Evolutionary conservation across 2,888 invertebrate genomes (phyloP).

Genomic region (Orthonychiurus folsomi): DNA sequence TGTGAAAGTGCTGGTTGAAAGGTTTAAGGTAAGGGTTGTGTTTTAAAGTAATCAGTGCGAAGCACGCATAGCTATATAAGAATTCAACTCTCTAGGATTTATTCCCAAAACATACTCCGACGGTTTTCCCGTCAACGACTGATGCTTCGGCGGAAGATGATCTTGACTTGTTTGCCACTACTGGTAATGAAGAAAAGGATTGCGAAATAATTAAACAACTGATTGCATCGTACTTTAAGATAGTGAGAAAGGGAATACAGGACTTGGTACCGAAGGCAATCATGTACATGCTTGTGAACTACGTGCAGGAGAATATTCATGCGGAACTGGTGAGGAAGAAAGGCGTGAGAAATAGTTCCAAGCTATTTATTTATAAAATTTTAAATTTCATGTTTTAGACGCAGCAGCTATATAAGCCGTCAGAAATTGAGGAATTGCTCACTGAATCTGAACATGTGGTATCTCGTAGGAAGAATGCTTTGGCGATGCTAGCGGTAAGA

Average conservation of each 20-base stretch:
- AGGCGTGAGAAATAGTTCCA: constrained; percentile 4
- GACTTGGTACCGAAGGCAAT: constrained; percentile 98
- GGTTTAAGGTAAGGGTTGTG: too few relatives aligned
- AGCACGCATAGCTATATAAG: too few relatives aligned
- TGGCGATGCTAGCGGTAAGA: constrained; percentile 87
- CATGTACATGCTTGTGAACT: constrained; percentile 99
- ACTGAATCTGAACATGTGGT: constrained; percentile 97
- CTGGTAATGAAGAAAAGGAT: constrained; percentile 85
- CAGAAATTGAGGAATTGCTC: constrained; percentile 81
- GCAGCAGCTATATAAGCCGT: constrained; percentile 93
- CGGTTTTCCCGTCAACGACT: too few relatives aligned
- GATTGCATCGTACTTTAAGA: constrained; percentile 97
- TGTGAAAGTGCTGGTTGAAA: too few relatives aligned
- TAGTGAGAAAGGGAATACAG: constrained; percentile 96
- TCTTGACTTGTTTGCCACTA: too few relatives aligned
- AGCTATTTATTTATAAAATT: neutral
- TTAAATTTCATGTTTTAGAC: constrained; percentile 44
- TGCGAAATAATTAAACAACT: constrained; percentile 95
- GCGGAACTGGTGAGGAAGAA: constrained; percentile 81
- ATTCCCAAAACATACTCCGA: too few relatives aligned
- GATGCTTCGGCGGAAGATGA: too few relatives aligned
- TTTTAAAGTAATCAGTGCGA: too few relatives aligned
- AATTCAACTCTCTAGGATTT: too few relatives aligned
- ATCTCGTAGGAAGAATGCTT: constrained; percentile 86
- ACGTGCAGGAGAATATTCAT: constrained; percentile 94